Conservation (phyloP, 37 sponge, comb jelly and placozoan species). For the Sycon ciliatum region DNA sequence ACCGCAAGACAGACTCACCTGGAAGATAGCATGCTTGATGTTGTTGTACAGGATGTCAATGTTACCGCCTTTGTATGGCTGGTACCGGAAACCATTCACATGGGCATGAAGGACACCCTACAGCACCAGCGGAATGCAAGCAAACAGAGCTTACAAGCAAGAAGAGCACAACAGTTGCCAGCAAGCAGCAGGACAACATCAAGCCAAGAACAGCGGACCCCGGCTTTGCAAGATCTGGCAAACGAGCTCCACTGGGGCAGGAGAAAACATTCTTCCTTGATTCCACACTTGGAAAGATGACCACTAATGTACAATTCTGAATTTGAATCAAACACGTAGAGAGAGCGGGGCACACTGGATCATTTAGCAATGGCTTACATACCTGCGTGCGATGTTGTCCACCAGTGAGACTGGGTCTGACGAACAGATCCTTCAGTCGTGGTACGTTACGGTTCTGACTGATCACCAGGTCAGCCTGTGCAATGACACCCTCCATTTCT, state of each 20-base stretch:
- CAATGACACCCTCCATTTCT: slow-evolving; percentile 83
- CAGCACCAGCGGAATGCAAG: no score
- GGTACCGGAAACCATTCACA: slow-evolving; percentile 43
- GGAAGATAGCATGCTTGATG: slow-evolving; percentile 93
- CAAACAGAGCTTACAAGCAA: no score
- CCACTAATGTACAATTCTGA: no score
- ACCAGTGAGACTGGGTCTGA: slow-evolving; percentile 72
- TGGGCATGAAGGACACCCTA: slow-evolving; percentile 12
- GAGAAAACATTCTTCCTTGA: no score
- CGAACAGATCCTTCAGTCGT: slow-evolving; percentile 89
- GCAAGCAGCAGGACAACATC: neutral
- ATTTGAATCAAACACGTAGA: no score
- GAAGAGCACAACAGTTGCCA: neutral
- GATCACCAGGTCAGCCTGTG: slow-evolving; percentile 63
- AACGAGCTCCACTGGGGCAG: no score
- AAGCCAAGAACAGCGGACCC: neutral
- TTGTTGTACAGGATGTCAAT: slow-evolving; percentile 89
- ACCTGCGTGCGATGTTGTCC: no score
- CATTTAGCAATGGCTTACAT: no score
- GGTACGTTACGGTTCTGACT: slow-evolving; percentile 62
- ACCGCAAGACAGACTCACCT: slow-evolving; percentile 58
- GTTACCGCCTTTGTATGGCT: slow-evolving; percentile 66
- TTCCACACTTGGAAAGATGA: no score
- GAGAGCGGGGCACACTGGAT: no score
- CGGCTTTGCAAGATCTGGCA: no score